Percentiles rank a stretch among this genome's conserved stretches.
These are phyloP conservation scores for Neomorphus geoffroyi DNA, from an alignment of 2,797 vertebrate genomes.

Conservation along the genomic window DNA sequence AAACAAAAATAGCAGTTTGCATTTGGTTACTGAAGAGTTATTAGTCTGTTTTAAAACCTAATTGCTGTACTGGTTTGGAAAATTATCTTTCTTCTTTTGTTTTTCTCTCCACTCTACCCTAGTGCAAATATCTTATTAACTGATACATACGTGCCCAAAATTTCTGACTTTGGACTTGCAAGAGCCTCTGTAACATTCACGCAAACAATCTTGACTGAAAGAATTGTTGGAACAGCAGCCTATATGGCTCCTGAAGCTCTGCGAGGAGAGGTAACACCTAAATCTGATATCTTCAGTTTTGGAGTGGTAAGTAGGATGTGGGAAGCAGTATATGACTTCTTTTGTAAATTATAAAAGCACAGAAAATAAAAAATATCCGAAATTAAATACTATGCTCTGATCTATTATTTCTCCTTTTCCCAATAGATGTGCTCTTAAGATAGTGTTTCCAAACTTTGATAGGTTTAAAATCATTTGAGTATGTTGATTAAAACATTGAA, in stretches of 20 bases:
- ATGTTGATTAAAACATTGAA: neutral
- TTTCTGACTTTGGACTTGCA: constrained; percentile 96
- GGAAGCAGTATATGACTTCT: neutral
- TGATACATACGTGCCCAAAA: constrained; percentile 84
- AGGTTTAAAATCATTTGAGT: neutral
- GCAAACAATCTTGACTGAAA: constrained; percentile 89
- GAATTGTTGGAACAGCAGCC: constrained; percentile 91
- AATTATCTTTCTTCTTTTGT: neutral
- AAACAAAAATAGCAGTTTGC: neutral
- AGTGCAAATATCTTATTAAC: constrained; percentile 96
- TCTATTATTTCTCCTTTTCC: neutral
- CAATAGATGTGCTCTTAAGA: neutral
- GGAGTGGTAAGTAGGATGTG: constrained; percentile 85
- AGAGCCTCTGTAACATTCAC: constrained; percentile 85
- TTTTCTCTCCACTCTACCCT: neutral
- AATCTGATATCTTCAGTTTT: constrained; percentile 95
- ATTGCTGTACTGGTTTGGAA: neutral
- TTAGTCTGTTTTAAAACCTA: neutral
- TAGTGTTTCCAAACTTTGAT: neutral
- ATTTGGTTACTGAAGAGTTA: neutral
- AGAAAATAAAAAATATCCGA: neutral
- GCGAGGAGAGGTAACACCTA: constrained; percentile 92
- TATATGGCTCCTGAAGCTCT: constrained; percentile 98
- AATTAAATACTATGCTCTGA: neutral
- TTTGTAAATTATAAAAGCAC: neutral